Evolutionary conservation across 1,140 invertebrate genomes (phyloP), one percentile per base, ranked within the genome.

Genomic region (Mercenaria mercenaria): DNA sequence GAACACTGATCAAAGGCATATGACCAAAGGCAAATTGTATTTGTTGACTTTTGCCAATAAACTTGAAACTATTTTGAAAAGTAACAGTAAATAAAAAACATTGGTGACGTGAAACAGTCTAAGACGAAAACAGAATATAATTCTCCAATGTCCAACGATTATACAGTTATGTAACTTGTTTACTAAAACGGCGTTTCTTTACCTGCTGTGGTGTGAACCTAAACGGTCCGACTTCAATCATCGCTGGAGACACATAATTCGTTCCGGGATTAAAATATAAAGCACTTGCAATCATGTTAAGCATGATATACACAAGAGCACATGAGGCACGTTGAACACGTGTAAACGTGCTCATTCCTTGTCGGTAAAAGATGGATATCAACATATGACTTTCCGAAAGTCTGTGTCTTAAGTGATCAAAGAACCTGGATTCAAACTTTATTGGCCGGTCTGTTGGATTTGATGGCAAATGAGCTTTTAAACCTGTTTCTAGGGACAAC

Each of bases 281-380:
- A 86, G 95, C 95, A 91, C 96, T 96, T 50, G 95, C 93, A 52
- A 96, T 95, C 96, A 96, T 96, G 20, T 95, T 96, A 29, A 95
- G 93, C 80, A 96, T 95, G 4, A 96, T 92, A 26, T 96, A 91
- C 0, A 94, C 93, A 84, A 96, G 92, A 86, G 95, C 96, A 86
- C 96, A 96, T 0, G 95, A 96, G 13, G 96, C 89, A 34, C 96
- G 92, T 92, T 96, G 96, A n/a, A 96, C 93, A 18, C 96, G 91
- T 20, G 95, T 96, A 90, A 96, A 96, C 77, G 90, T 94, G 83
- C 95, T 96, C 52, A 93, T 89, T 3, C 94, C 93, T 23, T 95
- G 96, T n/a, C 96, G 83, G 43, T 95, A 94, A 67, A 95, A 91
- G 37, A 95, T 94, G 1, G 95, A 96, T 64, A 96, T 92, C 95